phyloP scores from a whole-genome alignment of 2,797 vertebrate species.

The Oreochromis grahami region DNA sequence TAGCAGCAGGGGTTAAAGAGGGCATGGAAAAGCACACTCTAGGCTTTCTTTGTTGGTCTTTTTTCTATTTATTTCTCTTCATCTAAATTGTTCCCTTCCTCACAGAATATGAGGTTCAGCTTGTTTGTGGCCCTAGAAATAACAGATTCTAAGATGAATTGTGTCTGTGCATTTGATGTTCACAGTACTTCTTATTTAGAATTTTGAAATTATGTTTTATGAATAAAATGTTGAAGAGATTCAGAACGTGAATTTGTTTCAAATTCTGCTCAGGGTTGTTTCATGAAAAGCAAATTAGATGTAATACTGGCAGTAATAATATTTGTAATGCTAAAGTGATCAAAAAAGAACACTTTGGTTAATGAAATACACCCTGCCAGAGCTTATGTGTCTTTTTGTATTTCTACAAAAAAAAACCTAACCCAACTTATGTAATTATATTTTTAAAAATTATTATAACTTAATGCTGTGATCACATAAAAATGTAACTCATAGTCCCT shows the following conservation, averaged over 20 bases:
- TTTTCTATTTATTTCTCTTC: not conserved
- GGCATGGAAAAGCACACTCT: slow-evolving; percentile 4
- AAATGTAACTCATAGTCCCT: not conserved
- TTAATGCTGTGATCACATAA: not conserved
- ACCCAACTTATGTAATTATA: not conserved
- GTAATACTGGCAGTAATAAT: not conserved
- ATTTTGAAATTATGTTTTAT: not conserved
- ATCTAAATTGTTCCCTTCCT: not conserved
- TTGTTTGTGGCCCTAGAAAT: not conserved
- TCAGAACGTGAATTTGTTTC: not conserved
- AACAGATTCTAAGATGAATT: not conserved
- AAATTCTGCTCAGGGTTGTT: not conserved
- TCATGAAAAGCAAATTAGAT: not conserved
- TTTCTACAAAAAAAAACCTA: not conserved
- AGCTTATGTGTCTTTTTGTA: not conserved
- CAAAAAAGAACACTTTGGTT: not conserved
- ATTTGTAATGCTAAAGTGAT: not conserved
- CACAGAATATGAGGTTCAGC: not conserved
- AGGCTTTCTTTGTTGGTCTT: slow-evolving; percentile 1
- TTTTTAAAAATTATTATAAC: not conserved
- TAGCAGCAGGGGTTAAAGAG: slow-evolving; percentile 23
- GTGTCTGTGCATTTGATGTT: not conserved
- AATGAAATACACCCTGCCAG: not conserved
- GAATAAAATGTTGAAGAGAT: not conserved
- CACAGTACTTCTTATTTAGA: not conserved